A percentile compares a stretch with the other conserved stretches of the same genome.
Conservation (phyloP, 2,113 vertebrate species). For the Erythrocercus mccallii region DNA sequence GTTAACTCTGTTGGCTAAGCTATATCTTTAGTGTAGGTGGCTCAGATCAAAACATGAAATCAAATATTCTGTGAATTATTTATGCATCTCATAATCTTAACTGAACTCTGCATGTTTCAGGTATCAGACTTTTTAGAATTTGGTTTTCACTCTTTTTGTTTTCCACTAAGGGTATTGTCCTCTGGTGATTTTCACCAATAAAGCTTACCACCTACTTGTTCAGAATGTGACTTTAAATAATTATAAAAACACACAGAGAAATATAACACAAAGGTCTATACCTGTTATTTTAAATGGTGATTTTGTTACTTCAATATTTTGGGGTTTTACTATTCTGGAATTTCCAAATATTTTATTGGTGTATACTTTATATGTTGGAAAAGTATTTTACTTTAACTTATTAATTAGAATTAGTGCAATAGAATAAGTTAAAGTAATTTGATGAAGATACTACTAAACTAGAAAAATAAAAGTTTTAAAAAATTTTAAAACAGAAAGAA, state of each 20-base stretch:
- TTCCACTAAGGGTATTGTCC: not conserved
- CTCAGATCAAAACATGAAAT: not conserved
- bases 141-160: not conserved
- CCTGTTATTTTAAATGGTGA: not conserved
- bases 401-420: not conserved
- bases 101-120: not conserved
- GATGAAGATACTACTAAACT: not conserved
- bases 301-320: not conserved
- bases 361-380: not conserved
- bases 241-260: fast-evolving
- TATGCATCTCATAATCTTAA: not conserved
- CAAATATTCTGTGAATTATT: not conserved
- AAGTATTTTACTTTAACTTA: not conserved
- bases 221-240: not conserved
- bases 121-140: not conserved
- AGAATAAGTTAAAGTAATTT: not conserved
- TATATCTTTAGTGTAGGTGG: not conserved
- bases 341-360: not conserved
- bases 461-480: not conserved
- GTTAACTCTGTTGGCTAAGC: not conserved
- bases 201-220: not conserved
- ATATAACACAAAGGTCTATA: not conserved
- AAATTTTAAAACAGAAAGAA: not conserved
- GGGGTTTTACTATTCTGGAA: not conserved
- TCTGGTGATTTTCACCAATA: not conserved